A percentile compares a stretch with the other conserved stretches of the same genome.
These are phyloP conservation scores for Cancer borealis DNA, from an alignment of 2,888 invertebrate genomes.

Conservation along the genomic window DNA sequence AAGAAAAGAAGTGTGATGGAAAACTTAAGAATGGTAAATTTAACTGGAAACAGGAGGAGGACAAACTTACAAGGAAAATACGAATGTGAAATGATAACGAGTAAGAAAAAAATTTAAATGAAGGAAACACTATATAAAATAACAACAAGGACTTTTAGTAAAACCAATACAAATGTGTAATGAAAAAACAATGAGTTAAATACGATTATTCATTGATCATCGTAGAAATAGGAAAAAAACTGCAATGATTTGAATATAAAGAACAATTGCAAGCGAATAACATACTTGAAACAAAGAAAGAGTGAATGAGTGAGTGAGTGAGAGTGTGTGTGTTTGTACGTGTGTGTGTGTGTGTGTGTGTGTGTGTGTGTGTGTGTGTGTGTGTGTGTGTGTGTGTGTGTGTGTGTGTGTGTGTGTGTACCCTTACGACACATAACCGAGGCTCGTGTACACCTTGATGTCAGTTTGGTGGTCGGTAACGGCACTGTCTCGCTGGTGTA, in stretches of 20 bases:
- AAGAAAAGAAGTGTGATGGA: not conserved
- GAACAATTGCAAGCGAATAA: not conserved
- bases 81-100: not conserved
- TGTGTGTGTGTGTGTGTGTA: not conserved
- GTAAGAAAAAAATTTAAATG: not conserved
- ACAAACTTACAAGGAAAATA: not conserved
- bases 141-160: not conserved
- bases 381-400: not conserved
- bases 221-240: not conserved
- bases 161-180: not conserved
- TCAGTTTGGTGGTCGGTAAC: slow-evolving; percentile 3
- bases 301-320: not conserved
- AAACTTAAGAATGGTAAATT: not conserved
- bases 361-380: not conserved
- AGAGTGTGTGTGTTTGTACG: not conserved
- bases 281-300: not conserved
- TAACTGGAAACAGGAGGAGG: not conserved
- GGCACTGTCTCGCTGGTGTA: not conserved
- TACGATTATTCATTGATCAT: no score
- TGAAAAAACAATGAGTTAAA: no score
- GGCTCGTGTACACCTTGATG: not conserved
- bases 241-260: not conserved
- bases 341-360: not conserved
- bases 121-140: not conserved
- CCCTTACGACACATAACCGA: not conserved